A percentile compares a stretch with the other conserved stretches of the same genome.
Evolutionary conservation across 35 echinoderm and acorn worm species (phyloP).

Genomic region (Apostichopus japonicus): DNA sequence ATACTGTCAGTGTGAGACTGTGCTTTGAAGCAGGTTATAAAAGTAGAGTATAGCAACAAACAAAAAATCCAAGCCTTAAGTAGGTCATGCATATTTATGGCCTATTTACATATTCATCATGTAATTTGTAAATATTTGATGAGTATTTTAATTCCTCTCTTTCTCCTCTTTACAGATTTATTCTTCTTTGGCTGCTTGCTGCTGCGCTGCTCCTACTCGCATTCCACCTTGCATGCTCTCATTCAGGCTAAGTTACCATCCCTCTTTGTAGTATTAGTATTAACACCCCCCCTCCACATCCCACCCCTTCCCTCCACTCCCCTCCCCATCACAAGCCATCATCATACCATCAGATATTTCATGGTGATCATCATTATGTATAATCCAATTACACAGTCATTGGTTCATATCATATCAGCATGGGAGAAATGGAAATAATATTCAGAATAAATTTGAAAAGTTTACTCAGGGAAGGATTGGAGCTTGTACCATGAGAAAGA

Average conservation of each 20-base stretch:
- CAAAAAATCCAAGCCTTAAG: no score
- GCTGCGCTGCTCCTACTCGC: background rate
- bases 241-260: constrained; percentile 46
- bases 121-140: no score
- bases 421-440: background rate
- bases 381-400: background rate
- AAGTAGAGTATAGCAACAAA: no score
- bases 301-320: background rate
- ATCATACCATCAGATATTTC: background rate
- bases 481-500: no score
- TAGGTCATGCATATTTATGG: no score
- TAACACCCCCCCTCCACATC: background rate
- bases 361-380: background rate
- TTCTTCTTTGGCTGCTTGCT: constrained; percentile 32
- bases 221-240: constrained; percentile 35
- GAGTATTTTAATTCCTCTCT: background rate
- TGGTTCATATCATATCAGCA: background rate
- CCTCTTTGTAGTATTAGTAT: constrained; percentile 21
- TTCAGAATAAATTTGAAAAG: no score
- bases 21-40: no score
- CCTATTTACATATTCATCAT: no score
- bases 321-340: background rate
- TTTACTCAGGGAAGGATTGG: no score
- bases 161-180: constrained; percentile 20
- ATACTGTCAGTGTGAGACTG: no score